Percentiles rank a stretch among this genome's conserved stretches.
Evolutionary conservation across 1,140 invertebrate genomes (phyloP).

Genomic region (Formica selysi): DNA sequence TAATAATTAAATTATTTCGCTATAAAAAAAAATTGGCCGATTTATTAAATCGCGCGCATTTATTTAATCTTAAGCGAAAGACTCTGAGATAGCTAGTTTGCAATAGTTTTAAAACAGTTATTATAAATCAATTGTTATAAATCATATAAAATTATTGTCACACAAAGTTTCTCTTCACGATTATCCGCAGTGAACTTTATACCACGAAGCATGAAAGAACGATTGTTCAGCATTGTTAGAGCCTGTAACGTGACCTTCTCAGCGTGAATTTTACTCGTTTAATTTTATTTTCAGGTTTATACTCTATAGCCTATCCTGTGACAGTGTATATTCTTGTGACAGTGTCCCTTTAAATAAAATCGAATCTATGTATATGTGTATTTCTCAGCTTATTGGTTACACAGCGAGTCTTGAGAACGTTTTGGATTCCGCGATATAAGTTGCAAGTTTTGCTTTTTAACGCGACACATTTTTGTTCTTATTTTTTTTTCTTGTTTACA

Average conservation of each 20-base stretch:
- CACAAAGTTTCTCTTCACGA: slow-evolving; percentile 14
- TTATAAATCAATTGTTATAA: not conserved
- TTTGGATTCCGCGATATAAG: slow-evolving; percentile 17
- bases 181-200: not conserved
- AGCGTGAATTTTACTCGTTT: slow-evolving; percentile 40
- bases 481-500: slow-evolving; percentile 20
- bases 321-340: slow-evolving; percentile 29
- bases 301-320: slow-evolving; percentile 19
- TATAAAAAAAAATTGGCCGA: not conserved
- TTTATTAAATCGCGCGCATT: not conserved
- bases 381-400: slow-evolving; percentile 55
- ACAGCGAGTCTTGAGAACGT: slow-evolving; percentile 34
- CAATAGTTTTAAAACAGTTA: not conserved
- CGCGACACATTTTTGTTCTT: slow-evolving; percentile 31
- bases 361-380: slow-evolving; percentile 42
- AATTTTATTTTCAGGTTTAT: slow-evolving; percentile 60
- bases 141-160: not conserved
- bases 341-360: slow-evolving; percentile 25
- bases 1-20: not conserved
- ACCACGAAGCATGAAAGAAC: slow-evolving; percentile 64
- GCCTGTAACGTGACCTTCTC: slow-evolving; percentile 25
- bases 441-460: slow-evolving; percentile 57
- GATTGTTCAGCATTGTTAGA: slow-evolving; percentile 34
- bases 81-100: too few relatives aligned
- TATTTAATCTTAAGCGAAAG: not conserved